A percentile compares a stretch with the other conserved stretches of the same genome.
These are phyloP conservation scores for Drosophila takahashii DNA, from an alignment of 1,140 invertebrate species.

Conservation along the genomic window DNA sequence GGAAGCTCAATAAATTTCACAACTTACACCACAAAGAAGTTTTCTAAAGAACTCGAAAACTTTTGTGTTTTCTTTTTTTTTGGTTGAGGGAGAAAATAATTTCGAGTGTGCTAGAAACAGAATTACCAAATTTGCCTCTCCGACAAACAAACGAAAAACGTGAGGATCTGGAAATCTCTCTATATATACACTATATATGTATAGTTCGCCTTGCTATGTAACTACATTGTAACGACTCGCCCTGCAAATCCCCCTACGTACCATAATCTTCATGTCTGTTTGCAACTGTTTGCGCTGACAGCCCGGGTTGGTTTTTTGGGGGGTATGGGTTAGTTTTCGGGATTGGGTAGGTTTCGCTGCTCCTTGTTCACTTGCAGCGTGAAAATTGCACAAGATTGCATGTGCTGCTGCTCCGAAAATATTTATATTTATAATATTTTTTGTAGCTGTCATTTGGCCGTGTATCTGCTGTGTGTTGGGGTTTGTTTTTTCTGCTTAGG, in stretches of 20 bases:
- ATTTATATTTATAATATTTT: conserved; percentile 76
- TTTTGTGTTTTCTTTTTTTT: conserved; percentile 16
- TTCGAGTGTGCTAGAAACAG: conserved; percentile 36
- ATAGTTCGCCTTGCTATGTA: conserved; percentile 20
- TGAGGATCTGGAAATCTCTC: conserved; percentile 45
- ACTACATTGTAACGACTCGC: conserved; percentile 43
- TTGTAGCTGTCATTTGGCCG: conserved; percentile 65
- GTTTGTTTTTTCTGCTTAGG: conserved; percentile 36
- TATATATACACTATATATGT: not conserved
- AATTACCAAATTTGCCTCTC: conserved; percentile 52
- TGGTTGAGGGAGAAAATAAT: conserved; percentile 20
- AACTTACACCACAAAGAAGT: conserved; percentile 39
- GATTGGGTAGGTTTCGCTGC: conserved; percentile 15
- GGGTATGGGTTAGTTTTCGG: not conserved
- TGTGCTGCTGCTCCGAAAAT: conserved; percentile 67
- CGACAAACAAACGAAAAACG: conserved; percentile 43
- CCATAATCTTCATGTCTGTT: conserved; percentile 78
- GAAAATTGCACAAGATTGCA: conserved; percentile 79
- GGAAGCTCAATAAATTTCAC: conserved; percentile 41
- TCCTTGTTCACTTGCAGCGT: conserved; percentile 46
- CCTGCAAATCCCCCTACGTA: conserved; percentile 37
- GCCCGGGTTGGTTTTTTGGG: conserved; percentile 31
- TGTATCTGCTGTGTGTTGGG: conserved; percentile 18
- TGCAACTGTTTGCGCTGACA: conserved; percentile 79
- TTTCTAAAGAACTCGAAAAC: conserved; percentile 17